Evolutionary conservation across 2,888 invertebrate genomes (phyloP).

Genomic region (Drepanosiphum platanoidis): DNA sequence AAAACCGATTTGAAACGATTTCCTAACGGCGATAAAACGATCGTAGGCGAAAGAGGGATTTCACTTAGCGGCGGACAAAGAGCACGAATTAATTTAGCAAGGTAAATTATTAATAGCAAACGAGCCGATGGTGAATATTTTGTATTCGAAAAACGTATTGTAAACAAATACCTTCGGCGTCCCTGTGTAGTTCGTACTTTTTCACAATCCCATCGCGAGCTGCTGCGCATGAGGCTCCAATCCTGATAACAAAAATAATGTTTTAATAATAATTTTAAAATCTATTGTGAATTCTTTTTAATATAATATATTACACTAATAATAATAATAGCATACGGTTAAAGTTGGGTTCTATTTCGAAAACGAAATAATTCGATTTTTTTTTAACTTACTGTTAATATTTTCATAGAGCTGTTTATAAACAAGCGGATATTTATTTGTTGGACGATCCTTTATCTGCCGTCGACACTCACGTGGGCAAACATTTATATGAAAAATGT

Average conservation of each 20-base stretch:
- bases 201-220: no score
- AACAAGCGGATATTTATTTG: conserved; percentile 71
- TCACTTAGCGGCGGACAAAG: conserved; percentile 88
- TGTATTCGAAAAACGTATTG: no score
- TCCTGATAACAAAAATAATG: no score
- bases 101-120: conserved; percentile 65
- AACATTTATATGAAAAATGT: conserved; percentile 71
- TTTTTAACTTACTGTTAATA: neutral
- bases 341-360: neutral
- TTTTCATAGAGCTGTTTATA: conserved; percentile 70
- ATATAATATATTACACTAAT: no score
- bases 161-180: no score
- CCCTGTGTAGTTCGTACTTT: no score
- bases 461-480: conserved; percentile 71
- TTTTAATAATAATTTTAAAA: no score
- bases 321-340: no score
- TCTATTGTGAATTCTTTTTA: no score
- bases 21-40: conserved; percentile 82
- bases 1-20: conserved; percentile 79
- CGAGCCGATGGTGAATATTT: no score
- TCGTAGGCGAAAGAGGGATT: conserved; percentile 87
- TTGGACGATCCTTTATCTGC: conserved; percentile 72
- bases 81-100: conserved; percentile 74
- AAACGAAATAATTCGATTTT: neutral
- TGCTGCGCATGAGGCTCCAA: no score